These are phyloP conservation scores for Leptura quadrifasciata DNA, from an alignment of 2,888 invertebrate species.

Conservation along the genomic window DNA sequence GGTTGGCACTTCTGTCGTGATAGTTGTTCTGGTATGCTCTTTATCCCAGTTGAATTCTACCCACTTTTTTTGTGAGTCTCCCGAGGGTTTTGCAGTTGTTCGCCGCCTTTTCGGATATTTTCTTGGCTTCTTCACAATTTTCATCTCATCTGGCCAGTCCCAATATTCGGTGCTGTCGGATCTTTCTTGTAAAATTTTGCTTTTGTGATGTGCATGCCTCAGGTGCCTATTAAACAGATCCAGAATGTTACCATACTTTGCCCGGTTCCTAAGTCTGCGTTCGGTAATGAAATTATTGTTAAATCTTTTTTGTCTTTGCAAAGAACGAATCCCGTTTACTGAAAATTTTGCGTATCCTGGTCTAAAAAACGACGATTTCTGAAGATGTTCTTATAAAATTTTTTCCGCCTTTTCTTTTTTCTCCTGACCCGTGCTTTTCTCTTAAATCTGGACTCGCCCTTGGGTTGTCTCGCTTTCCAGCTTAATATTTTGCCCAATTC, in stretches of 20 bases:
- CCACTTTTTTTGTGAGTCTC: neutral
- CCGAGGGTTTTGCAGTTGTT: neutral
- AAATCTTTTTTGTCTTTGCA: neutral
- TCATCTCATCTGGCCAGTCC: constrained; percentile 1
- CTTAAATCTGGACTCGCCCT: constrained; percentile 11
- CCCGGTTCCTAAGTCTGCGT: neutral
- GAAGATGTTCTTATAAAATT: constrained; percentile 10
- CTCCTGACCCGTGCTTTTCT: neutral
- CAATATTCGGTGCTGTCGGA: neutral
- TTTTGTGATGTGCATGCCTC: neutral
- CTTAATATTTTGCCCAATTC: constrained; percentile 37
- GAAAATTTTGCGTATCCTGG: constrained; percentile 53
- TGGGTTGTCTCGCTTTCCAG: constrained; percentile 29
- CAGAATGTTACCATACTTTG: neutral
- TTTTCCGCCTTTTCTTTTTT: constrained; percentile 39
- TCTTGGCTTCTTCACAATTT: neutral
- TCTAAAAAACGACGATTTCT: constrained; percentile 51
- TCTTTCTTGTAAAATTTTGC: neutral
- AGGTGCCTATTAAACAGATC: neutral
- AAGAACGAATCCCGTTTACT: constrained; percentile 34
- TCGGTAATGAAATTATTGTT: neutral
- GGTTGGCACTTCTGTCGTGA: neutral
- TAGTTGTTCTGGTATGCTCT: constrained; percentile 15
- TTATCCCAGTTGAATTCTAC: constrained; percentile 19
- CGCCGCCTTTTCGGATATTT: neutral